phyloP scores from a whole-genome alignment of 2,888 invertebrate genomes.

The Acanthosepion esculentum region DNA sequence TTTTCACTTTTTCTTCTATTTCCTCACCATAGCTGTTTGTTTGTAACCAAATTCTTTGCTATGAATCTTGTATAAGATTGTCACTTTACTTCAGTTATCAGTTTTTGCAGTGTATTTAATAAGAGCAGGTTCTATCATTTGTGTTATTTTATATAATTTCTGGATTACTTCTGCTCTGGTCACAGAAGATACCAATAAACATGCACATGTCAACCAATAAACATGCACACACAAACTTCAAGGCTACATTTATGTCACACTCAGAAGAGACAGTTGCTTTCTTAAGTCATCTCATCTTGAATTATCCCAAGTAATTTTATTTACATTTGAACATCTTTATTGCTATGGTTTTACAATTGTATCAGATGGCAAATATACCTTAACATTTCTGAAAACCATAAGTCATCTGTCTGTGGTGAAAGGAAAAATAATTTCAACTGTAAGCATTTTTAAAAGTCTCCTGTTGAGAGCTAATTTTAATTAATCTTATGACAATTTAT shows the following conservation, averaged over 20 bases:
- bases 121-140: neutral
- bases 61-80: neutral
- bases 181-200: neutral
- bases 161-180: neutral
- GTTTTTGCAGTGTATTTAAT: neutral
- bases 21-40: neutral
- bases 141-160: neutral
- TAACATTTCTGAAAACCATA: neutral
- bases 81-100: neutral
- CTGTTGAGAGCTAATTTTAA: neutral
- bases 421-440: neutral
- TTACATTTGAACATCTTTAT: neutral
- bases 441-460: neutral
- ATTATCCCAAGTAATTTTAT: neutral
- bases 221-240: neutral
- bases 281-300: neutral
- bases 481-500: too few relatives aligned
- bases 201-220: neutral
- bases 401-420: neutral
- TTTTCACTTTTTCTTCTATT: neutral
- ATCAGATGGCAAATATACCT: neutral
- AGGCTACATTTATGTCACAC: neutral
- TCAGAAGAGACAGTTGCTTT: neutral
- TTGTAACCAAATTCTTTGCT: neutral
- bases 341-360: neutral